Evolutionary conservation across 2,888 invertebrate species (phyloP).

Genomic region (Metopia argyrocephala): DNA sequence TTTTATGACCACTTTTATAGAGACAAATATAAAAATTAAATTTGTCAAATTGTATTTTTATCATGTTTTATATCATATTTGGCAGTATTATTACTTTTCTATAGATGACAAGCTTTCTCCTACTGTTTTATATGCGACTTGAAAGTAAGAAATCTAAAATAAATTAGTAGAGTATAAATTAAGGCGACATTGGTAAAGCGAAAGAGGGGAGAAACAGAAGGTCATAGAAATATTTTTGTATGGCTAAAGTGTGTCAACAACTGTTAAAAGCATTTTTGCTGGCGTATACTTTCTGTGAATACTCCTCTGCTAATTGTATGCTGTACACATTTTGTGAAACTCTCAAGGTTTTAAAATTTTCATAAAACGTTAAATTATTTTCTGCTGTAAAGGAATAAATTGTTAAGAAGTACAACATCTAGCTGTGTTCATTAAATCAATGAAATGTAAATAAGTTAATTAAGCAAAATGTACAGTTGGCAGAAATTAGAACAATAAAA

Average conservation of each 20-base stretch:
- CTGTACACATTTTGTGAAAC: not conserved
- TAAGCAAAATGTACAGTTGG: constrained; percentile 4
- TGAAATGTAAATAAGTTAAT: constrained; percentile 47
- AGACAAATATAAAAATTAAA: not conserved
- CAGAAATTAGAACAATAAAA: too few relatives aligned
- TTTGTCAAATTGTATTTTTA: not conserved
- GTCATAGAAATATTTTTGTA: not conserved
- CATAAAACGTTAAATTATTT: not conserved
- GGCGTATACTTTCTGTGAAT: not conserved
- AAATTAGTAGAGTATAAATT: not conserved
- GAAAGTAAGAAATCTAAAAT: not conserved
- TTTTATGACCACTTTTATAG: not conserved
- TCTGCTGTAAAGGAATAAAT: not conserved
- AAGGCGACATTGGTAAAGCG: too few relatives aligned
- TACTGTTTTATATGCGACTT: not conserved
- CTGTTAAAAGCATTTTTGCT: not conserved
- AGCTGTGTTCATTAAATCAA: constrained; percentile 31
- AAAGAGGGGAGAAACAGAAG: too few relatives aligned
- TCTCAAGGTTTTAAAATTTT: constrained; percentile 4
- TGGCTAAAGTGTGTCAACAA: not conserved
- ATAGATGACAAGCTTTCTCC: not conserved
- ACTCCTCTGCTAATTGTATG: not conserved
- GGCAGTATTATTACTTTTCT: not conserved
- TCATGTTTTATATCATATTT: not conserved
- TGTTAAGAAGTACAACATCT: constrained; percentile 16